A percentile compares a stretch with the other conserved stretches of the same genome.
Evolutionary conservation across 2,113 vertebrate genomes (phyloP).

Genomic region (Pteropus alecto): DNA sequence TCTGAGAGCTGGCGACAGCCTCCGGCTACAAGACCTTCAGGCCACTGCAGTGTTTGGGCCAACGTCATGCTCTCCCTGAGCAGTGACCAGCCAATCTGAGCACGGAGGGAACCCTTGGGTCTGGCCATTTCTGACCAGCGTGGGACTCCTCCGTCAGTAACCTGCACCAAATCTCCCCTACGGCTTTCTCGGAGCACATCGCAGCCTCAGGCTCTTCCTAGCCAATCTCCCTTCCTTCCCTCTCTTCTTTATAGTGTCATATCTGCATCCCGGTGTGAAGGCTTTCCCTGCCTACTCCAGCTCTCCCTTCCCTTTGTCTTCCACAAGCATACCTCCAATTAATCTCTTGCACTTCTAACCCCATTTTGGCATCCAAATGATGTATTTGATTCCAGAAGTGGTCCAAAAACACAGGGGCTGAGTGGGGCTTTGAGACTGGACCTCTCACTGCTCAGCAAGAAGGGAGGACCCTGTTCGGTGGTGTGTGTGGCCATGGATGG

Average conservation of each 20-base stretch:
- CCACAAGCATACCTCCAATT: neutral
- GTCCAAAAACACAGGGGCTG: neutral
- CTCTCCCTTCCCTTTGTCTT: neutral
- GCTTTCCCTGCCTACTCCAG: neutral
- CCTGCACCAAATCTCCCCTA: neutral
- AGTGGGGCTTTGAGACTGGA: neutral
- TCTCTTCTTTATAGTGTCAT: neutral
- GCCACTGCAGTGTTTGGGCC: neutral
- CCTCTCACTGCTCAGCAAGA: neutral
- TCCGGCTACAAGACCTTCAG: neutral
- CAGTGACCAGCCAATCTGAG: neutral
- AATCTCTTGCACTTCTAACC: neutral
- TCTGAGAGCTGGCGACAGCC: neutral
- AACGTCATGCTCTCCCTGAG: neutral
- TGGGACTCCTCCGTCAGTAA: neutral
- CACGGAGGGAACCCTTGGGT: neutral
- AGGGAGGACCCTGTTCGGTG: neutral
- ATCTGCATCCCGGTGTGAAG: neutral
- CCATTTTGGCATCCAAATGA: neutral
- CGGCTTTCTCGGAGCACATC: neutral
- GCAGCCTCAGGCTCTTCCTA: neutral
- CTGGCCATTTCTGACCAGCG: neutral
- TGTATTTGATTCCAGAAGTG: neutral
- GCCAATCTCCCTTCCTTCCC: neutral
- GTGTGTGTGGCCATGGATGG: neutral